A percentile compares a stretch with the other conserved stretches of the same genome.
These are phyloP conservation scores for Therioaphis trifolii DNA, from an alignment of 2,888 invertebrate genomes.

Conservation along the genomic window DNA sequence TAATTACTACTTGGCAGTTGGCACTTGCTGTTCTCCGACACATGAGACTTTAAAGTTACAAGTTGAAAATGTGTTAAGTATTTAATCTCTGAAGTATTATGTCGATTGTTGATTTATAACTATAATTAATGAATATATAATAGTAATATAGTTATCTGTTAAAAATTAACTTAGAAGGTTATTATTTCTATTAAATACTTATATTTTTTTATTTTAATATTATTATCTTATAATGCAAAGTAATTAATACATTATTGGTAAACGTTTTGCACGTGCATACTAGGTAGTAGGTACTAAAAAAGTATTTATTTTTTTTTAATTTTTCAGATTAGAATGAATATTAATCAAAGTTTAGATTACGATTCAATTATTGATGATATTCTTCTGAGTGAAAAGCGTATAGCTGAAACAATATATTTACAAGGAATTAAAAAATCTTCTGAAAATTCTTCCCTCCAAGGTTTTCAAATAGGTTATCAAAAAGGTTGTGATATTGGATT, in stretches of 20 bases:
- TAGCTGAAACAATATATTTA: slow-evolving; percentile 75
- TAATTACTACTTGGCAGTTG: too few relatives aligned
- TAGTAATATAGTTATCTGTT: too few relatives aligned
- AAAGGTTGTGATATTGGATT: slow-evolving; percentile 81
- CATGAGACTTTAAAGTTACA: not conserved
- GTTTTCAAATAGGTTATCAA: slow-evolving; percentile 81
- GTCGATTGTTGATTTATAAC: too few relatives aligned
- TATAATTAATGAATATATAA: too few relatives aligned
- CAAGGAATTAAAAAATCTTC: slow-evolving; percentile 77
- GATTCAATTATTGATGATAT: slow-evolving; percentile 74
- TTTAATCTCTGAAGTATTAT: not conserved
- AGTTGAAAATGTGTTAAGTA: not conserved
- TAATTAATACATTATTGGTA: not conserved
- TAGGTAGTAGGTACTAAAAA: too few relatives aligned
- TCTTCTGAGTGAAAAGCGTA: slow-evolving; percentile 77
- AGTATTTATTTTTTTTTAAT: too few relatives aligned
- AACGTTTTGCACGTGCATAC: not conserved
- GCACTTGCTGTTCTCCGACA: too few relatives aligned
- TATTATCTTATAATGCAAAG: not conserved
- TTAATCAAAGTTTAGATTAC: slow-evolving; percentile 23
- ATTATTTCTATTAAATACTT: too few relatives aligned
- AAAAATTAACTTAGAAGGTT: too few relatives aligned
- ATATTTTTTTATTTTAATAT: not conserved
- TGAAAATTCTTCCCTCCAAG: slow-evolving; percentile 67
- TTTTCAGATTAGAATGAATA: slow-evolving; percentile 51